A percentile compares a stretch with the other conserved stretches of the same genome.
phyloP scores from a whole-genome alignment of 2,797 vertebrate species.

The Tachyglossus aculeatus region DNA sequence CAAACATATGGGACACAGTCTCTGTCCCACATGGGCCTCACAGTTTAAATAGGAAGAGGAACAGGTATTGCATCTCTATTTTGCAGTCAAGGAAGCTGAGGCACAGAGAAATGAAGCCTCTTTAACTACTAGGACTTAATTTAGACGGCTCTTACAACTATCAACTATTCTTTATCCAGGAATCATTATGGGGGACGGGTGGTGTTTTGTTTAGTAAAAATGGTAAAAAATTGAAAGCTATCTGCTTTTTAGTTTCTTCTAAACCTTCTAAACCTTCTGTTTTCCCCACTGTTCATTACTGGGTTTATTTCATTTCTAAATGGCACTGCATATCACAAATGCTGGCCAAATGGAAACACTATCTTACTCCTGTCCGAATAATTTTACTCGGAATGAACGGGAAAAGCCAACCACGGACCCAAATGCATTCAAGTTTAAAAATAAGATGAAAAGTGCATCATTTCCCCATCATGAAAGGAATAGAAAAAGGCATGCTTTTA shows the following conservation, averaged over 20 bases:
- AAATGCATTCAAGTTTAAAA: not conserved
- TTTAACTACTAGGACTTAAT: not conserved
- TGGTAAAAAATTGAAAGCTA: not conserved
- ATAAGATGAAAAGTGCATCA: not conserved
- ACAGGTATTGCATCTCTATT: too few species aligned
- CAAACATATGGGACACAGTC: too few species aligned
- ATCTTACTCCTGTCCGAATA: not conserved
- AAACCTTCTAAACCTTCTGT: too few species aligned
- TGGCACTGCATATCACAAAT: not conserved
- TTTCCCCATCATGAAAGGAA: not conserved
- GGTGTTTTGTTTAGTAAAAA: not conserved
- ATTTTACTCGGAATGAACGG: conserved; percentile 4
- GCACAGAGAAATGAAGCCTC: too few species aligned
- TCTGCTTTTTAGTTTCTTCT: not conserved
- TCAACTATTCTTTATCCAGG: not conserved
- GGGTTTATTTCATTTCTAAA: conserved; percentile 17
- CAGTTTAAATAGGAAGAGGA: too few species aligned
- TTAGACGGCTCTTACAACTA: not conserved
- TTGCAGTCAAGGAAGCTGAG: too few species aligned
- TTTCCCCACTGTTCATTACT: not conserved
- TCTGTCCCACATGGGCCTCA: too few species aligned
- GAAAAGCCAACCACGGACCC: not conserved
- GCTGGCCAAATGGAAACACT: conserved; percentile 5
- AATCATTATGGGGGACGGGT: not conserved
- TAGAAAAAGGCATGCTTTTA: not conserved